Evolutionary conservation across 1,140 invertebrate genomes (phyloP), one percentile per base, ranked within the genome.

Genomic region (Grapholita molesta): DNA sequence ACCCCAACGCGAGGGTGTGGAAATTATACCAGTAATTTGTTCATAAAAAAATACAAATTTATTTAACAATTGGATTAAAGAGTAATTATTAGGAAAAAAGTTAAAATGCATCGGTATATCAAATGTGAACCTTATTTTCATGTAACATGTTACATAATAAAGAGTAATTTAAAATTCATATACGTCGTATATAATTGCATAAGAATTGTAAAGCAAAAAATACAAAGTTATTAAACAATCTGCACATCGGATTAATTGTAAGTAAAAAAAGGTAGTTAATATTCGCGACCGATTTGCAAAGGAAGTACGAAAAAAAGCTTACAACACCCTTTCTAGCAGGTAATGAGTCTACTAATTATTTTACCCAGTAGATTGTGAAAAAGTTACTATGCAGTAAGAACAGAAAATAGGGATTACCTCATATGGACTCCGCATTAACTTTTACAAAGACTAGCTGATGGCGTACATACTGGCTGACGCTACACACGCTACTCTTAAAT

Each of bases 331-430:
- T 76, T 68, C 71, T 65, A 28, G 53, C 65, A 70, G 21, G 64
- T 72, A 78, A 78, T 76, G 67, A 79, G 76, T 78, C 67, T 64
- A 77, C 73, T 85, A 83, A 83, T 82, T 82, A 80, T 79, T 83
- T 77, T 77, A 79, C 79, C 73, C 64, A 70, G 68, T 57, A 69
- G 64, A 23, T 70, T 23, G 71, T 65, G 70, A 79, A 77, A 78
- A 80, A 74, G 65, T 57, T 21, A 52, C 35, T 69, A 11, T 57
- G 6, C 18, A 70, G 70, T 57, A 71, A 64, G 70, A 23, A 69
- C 73, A 75, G 78, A 79, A 83, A 80, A n/a, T 48, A 9, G 1
- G 21, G 42, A 48, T 7, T 48, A 48, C 42, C 15, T 48, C 18
- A 8, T 21, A 18, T 48, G 3, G 42, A 21, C 0, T 2, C 18